These are phyloP conservation scores for Paratrypauchen microcephalus DNA, from an alignment of 2,797 vertebrate genomes.

Conservation along the genomic window DNA sequence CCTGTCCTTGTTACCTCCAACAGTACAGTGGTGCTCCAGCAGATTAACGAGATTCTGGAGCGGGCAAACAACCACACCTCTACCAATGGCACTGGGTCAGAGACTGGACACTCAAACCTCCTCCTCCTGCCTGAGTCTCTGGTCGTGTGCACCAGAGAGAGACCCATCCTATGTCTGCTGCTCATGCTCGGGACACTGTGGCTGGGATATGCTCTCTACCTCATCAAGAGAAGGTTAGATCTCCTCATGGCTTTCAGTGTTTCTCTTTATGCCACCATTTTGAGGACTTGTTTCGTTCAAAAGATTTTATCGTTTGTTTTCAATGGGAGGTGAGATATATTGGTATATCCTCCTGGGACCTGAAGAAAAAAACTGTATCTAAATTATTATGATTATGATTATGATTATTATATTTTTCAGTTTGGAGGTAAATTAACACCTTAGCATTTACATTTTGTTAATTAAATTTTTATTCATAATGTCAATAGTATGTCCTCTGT, in stretches of 20 bases:
- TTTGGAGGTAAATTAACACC: too few species aligned
- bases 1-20: slow-evolving; percentile 57
- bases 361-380: too few species aligned
- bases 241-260: neutral
- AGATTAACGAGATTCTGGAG: slow-evolving; percentile 62
- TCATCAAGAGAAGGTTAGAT: slow-evolving; percentile 88
- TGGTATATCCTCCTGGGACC: too few species aligned
- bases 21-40: slow-evolving; percentile 62
- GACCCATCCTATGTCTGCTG: slow-evolving; percentile 87
- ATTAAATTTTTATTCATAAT: too few species aligned
- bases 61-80: slow-evolving; percentile 41
- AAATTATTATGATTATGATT: too few species aligned
- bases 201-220: slow-evolving; percentile 89
- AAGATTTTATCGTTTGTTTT: too few species aligned
- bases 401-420: too few species aligned
- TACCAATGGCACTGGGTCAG: rapidly evolving
- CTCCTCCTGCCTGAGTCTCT: slow-evolving; percentile 57
- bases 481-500: too few species aligned
- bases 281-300: neutral
- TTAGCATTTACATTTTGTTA: too few species aligned
- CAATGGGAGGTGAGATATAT: too few species aligned
- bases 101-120: slow-evolving; percentile 23
- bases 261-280: neutral
- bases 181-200: slow-evolving; percentile 91
- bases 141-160: slow-evolving; percentile 78